These are phyloP conservation scores for Tenthredo amoena DNA, from an alignment of 2,888 invertebrate species.

Conservation along the genomic window DNA sequence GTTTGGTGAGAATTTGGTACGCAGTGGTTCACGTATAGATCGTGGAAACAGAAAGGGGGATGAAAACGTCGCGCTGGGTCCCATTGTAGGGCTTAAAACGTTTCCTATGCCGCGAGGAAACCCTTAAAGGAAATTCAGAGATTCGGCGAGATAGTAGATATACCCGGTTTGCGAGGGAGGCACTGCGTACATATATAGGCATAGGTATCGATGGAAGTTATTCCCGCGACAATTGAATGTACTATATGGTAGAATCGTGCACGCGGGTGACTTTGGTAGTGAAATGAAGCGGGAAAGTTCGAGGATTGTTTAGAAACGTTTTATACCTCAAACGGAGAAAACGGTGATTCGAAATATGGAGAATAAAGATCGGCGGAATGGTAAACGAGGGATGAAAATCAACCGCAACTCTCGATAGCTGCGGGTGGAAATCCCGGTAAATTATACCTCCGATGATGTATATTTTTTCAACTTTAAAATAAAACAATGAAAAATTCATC, in stretches of 20 bases:
- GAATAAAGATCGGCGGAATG: neutral
- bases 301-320: slow-evolving; percentile 20
- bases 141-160: neutral
- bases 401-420: neutral
- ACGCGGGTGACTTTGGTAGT: neutral
- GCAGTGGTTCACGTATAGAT: neutral
- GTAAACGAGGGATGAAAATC: neutral
- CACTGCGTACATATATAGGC: too few species aligned
- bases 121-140: slow-evolving; percentile 18
- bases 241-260: neutral
- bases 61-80: neutral
- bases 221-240: neutral
- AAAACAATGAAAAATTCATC: slow-evolving; percentile 49
- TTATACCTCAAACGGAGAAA: neutral
- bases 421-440: neutral
- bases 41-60: slow-evolving; percentile 1
- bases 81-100: slow-evolving; percentile 36
- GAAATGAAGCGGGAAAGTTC: neutral
- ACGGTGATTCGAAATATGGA: neutral
- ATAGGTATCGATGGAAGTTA: slow-evolving; percentile 25
- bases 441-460: slow-evolving; percentile 10
- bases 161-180: neutral
- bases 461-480: slow-evolving; percentile 22
- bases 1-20: neutral
- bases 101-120: slow-evolving; percentile 32